phyloP scores from a whole-genome alignment of 2,113 vertebrate species.

The Colaptes auratus region DNA sequence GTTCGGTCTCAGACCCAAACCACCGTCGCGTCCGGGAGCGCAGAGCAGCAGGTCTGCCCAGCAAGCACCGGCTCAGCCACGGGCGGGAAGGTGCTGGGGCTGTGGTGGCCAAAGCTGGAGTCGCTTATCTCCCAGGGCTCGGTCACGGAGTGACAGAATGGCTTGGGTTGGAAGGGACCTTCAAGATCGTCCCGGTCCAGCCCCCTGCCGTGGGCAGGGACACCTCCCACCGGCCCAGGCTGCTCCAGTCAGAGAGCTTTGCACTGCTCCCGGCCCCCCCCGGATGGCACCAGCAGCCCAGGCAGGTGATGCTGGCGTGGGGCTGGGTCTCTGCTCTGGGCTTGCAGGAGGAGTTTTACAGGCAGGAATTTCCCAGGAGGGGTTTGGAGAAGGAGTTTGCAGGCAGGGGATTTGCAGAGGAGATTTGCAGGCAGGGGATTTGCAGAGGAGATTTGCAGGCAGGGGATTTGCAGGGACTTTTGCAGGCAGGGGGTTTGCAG shows the following conservation, averaged over 20 bases:
- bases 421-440: background rate
- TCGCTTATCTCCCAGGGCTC: background rate
- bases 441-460: background rate
- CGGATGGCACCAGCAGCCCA: background rate
- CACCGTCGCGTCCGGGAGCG: background rate
- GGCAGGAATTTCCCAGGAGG: background rate
- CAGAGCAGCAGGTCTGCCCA: background rate
- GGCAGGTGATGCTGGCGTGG: background rate
- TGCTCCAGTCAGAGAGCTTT: too few relatives aligned
- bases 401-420: background rate
- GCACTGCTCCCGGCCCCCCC: accelerated
- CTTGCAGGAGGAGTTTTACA: background rate
- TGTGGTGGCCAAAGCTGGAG: accelerated
- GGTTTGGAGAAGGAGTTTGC: background rate
- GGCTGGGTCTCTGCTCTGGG: background rate
- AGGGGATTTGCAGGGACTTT: background rate
- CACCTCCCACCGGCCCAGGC: too few relatives aligned
- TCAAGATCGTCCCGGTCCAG: too few relatives aligned
- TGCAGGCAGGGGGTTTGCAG: background rate
- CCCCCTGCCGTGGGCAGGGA: too few relatives aligned
- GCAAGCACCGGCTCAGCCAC: background rate
- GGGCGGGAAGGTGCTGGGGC: background rate
- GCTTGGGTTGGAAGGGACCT: too few relatives aligned
- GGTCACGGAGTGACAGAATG: background rate
- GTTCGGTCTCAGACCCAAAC: background rate